Conservation (phyloP, 2,797 vertebrate genomes). For the Enteromius trimaculatus region DNA sequence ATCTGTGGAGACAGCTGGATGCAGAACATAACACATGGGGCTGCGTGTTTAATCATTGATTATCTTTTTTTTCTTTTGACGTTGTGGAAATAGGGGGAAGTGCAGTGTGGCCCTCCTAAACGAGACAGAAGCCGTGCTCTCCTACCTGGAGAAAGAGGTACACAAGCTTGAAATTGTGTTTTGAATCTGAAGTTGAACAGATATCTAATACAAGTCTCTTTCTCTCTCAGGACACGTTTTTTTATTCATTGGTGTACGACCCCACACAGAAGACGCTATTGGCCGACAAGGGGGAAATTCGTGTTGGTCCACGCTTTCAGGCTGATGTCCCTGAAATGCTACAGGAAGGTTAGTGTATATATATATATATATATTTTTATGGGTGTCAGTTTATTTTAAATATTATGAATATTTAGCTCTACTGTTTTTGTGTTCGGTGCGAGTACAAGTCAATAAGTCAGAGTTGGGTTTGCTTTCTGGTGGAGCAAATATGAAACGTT, state of each 20-base stretch:
- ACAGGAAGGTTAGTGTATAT: constrained; percentile 85
- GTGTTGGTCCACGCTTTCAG: constrained; percentile 95
- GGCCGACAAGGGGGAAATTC: constrained; percentile 96
- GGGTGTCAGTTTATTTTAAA: not conserved
- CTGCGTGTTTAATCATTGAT: constrained; percentile 29
- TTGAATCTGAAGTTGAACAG: not conserved
- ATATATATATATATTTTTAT: not conserved
- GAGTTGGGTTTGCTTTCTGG: not conserved
- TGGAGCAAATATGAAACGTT: not conserved
- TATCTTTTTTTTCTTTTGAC: not conserved
- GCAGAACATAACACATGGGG: not conserved
- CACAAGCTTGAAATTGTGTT: not conserved
- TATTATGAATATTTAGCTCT: not conserved
- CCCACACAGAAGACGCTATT: constrained; percentile 95
- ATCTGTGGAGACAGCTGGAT: constrained; percentile 16
- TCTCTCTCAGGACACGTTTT: constrained; percentile 88
- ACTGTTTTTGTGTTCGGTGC: not conserved
- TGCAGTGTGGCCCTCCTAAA: constrained; percentile 95
- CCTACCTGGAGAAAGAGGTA: constrained; percentile 98
- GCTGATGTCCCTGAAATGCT: constrained; percentile 97
- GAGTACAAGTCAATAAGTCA: not conserved
- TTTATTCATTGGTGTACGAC: constrained; percentile 97
- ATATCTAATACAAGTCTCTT: not conserved
- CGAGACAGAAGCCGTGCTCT: constrained; percentile 93
- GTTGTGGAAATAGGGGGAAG: constrained; percentile 84